Conservation (phyloP, 1,140 invertebrate genomes). For the Brachystomella parvula region DNA sequence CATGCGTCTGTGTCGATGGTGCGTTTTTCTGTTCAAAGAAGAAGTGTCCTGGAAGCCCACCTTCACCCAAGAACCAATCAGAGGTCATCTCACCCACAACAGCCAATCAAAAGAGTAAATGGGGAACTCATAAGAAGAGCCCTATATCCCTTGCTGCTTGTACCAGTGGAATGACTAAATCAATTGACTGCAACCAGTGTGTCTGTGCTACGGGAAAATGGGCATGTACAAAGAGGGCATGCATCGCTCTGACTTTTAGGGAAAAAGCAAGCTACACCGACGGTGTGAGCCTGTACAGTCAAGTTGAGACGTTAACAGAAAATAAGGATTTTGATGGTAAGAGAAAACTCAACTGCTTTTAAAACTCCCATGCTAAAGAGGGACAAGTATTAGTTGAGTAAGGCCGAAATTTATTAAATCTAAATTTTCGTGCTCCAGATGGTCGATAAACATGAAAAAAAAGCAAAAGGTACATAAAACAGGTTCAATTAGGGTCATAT, state of each 20-base stretch:
- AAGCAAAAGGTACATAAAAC: too few species aligned
- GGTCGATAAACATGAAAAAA: too few species aligned
- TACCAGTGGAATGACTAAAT: slow-evolving; percentile 13
- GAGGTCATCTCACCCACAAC: too few species aligned
- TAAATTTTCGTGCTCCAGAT: too few species aligned
- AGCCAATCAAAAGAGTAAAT: neutral
- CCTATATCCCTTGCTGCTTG: neutral
- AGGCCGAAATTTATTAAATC: too few species aligned
- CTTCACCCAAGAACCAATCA: neutral
- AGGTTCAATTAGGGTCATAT: too few species aligned
- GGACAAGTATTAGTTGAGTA: too few species aligned
- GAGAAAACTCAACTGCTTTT: neutral
- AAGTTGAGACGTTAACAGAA: slow-evolving; percentile 16
- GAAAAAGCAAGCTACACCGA: slow-evolving; percentile 17
- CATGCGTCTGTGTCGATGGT: neutral
- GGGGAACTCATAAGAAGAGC: neutral
- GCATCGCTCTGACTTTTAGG: slow-evolving; percentile 18
- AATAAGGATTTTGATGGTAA: slow-evolving; percentile 19
- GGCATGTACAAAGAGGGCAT: slow-evolving; percentile 20
- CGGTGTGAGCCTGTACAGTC: slow-evolving; percentile 6
- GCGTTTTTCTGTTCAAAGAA: neutral
- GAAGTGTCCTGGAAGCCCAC: neutral
- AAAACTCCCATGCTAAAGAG: neutral
- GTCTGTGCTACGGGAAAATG: slow-evolving; percentile 21
- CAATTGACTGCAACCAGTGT: slow-evolving; percentile 22